phyloP scores from a whole-genome alignment of 2,113 vertebrate genomes.

The Tiliqua scincoides region DNA sequence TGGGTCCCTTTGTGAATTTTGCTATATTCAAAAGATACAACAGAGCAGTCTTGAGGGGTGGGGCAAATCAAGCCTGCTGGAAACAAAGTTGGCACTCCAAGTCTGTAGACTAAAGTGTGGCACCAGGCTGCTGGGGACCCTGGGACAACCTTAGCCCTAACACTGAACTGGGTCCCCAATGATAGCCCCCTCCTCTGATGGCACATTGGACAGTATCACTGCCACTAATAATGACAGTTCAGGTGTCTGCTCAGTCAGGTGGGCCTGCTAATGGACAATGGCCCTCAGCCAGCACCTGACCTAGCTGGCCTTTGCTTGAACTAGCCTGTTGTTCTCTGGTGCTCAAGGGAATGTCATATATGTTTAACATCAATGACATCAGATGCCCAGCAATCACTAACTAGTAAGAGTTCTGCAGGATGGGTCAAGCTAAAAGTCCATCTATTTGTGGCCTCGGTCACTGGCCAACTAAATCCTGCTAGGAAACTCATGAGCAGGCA shows the following conservation, averaged over 20 bases:
- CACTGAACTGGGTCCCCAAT: too few species aligned
- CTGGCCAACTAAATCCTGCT: not conserved
- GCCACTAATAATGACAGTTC: too few species aligned
- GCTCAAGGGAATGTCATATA: not conserved
- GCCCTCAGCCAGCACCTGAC: too few species aligned
- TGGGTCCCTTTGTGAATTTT: not conserved
- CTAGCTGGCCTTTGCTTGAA: too few species aligned
- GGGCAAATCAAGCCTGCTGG: not conserved
- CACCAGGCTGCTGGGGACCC: too few species aligned
- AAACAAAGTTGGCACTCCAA: not conserved
- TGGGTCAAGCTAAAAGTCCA: not conserved
- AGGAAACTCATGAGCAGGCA: not conserved
- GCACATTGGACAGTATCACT: too few species aligned
- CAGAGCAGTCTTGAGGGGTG: fast-evolving
- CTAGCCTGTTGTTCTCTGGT: not conserved
- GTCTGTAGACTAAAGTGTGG: not conserved
- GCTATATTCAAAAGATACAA: not conserved
- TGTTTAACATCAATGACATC: not conserved
- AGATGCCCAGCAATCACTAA: not conserved
- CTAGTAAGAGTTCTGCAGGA: not conserved
- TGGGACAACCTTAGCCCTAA: too few species aligned
- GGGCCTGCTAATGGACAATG: too few species aligned
- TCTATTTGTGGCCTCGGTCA: not conserved
- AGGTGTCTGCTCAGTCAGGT: too few species aligned
- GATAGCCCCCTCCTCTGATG: too few species aligned